Evolutionary conservation across 2,113 vertebrate species (phyloP), one percentile per base, ranked within the genome.

Genomic region (Struthidea cinerea): DNA sequence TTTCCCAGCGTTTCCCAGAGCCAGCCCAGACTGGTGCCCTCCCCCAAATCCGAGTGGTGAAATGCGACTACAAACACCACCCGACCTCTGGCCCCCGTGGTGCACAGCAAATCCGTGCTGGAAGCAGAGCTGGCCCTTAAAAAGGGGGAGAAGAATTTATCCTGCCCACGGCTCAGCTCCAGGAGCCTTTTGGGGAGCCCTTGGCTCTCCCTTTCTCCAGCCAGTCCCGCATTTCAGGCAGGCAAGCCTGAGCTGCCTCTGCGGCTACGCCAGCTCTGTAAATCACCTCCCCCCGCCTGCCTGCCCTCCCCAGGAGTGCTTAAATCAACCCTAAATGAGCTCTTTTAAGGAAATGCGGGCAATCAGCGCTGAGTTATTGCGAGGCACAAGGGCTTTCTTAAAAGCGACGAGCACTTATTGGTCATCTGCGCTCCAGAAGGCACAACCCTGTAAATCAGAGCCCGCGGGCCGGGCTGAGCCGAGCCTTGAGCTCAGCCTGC

Each of bases 261-360:
- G 61, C 30, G 30, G 56, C 82, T 56, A 6, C 57, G 61, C 44
- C 61, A 50, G 63, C 20, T 33, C 82, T 2, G 7, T 90, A 94
- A 95, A 95, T 96, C 85, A 88, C 39, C 56, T 59, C 3, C 69
- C 83, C 74, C 42, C 57, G 28, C 77, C 77, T 11, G 69, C 77
- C 76, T 22, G 75, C 71, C 87, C 84, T 78, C 90, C 92, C 78
- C 92, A 80, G 88, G 57, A 95, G 85, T 90, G 60, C 90, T 93
- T 96, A 97, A 96, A 95, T 95, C 94, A 96, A 44, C 75, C 23
- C 92, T 61, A 94, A 96, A 88, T 83, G 94, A 97, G 85, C 82
- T 94, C 95, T 88, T 93, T 94, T 94, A 96, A 93, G 94, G 80
- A 95, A 95, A 97, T 93, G 85, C 57, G 93, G 82, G 92, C 92